Base-by-base conservation (phyloP, 2,797 vertebrate species). In the Sardinella longiceps region DNA sequence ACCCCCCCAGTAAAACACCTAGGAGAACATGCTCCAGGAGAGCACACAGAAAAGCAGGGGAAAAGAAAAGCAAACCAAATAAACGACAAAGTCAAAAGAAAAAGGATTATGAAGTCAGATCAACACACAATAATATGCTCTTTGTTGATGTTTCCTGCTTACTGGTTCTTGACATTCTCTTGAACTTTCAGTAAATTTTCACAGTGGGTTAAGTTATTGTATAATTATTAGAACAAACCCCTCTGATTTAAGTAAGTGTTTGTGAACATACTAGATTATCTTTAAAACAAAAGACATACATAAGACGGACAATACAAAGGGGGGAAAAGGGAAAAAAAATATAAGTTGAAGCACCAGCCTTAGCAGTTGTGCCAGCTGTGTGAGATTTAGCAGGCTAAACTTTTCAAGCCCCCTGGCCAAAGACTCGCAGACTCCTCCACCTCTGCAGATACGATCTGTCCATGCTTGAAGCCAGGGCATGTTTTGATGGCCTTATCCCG, bases 401-500 rank as follows among this genome's bases (percentile, higher is more conserved):
- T 15, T 39, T 74, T 74, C 37, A 63, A 63, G 60, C 25, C 60
- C 25, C 28, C 25, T 30, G 33, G 66, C 30, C 33, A 30, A 74
- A n/a, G n/a, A 70, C 63, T 30, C 30, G 20, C 15, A 33, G 33
- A 37, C 33, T 33, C 66, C 30, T 37, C 30, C 66, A 74, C 12
- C 66, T 15, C 28, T 56, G 30, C 14, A 70, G 66, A 74, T 74
- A 37, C 4, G 30, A 74, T 74, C 66, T 15, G 66, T 15, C 5
- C 30, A 5, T 74, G 66, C 60, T 30, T 30, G 25, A 74, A 74
- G 30, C 66, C 66, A 1, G 66, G 53, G 0, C 66, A 33, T 74
- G 66, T 74, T 74, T 74, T 74, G 30, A 74, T 74, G 66, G 66
- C 33, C 66, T 74, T 74, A 74, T 74, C 66, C 66, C 15, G 12